Base-by-base conservation (phyloP, 2,888 invertebrate genomes). In the Netelia fuscicornis region DNA sequence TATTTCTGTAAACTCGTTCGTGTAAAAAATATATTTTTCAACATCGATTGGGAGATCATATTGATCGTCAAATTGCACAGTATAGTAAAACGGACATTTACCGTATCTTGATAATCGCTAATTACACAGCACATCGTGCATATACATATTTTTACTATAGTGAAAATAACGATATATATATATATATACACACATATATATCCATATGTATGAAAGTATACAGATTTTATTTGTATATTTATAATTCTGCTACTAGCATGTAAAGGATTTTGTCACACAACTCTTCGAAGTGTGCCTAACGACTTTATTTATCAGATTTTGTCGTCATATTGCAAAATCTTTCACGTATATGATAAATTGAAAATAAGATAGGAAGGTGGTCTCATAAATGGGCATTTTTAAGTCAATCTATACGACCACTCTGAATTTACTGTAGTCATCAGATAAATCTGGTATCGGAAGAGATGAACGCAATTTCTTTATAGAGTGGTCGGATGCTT, bases 1-100 rank as follows among this genome's bases (percentile, higher is more conserved):
- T 82, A 17, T 85, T 82, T 92, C 86, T 92, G 90, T 91, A 92
- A 92, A 92, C 89, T 88, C 89, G 87, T 91, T 90, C 90, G 91
- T 89, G 92, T 93, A 93, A 92, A 93, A 93, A 93, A 93, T 93
- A 93, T 93, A 93, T 93, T 92, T 92, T 90, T 90, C 89, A 92
- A 92, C 91, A 89, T 89, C 83, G 88, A 90, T 79, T 91, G 87
- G 85, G 87, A 88, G 87, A 90, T 87, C 20, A 58, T 90, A 91
- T 89, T 91, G 88, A 90, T 86, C 86, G 81, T 86, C 89, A 52
- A 89, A 87, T 86, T 88, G 85, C 82, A 86, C 85, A 87, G 42
- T 74, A 56, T 86, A 77, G 64, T 76, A 78, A 88, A 90, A 89
- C 87, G 79, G 90, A 90, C 89, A 91, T 89, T 81, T 86, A 89